phyloP scores from a whole-genome alignment of 2,797 vertebrate genomes.

The Tarsius wallacei region DNA sequence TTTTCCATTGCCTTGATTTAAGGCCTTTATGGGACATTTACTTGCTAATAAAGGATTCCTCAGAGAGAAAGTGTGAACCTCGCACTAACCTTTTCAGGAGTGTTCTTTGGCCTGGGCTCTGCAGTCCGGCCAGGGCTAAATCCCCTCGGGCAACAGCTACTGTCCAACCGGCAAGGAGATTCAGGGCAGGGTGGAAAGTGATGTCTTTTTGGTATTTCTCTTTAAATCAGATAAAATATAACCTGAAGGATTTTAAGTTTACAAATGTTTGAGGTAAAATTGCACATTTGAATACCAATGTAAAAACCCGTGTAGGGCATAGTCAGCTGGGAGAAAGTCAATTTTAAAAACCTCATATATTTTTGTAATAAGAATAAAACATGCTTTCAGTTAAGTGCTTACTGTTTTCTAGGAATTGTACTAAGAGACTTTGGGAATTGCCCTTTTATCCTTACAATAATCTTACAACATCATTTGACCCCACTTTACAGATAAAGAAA shows the following conservation, averaged over 20 bases:
- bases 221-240: not conserved
- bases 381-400: not conserved
- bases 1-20: not conserved
- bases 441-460: not conserved
- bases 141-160: rapidly evolving
- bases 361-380: not conserved
- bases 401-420: not conserved
- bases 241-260: not conserved
- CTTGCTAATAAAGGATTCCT: not conserved
- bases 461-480: not conserved
- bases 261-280: slow-evolving; percentile 24
- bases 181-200: not conserved
- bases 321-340: not conserved
- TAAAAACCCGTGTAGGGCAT: not conserved
- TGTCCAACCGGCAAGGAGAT: not conserved
- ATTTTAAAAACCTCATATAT: not conserved
- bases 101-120: not conserved
- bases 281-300: not conserved
- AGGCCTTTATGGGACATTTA: not conserved
- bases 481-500: slow-evolving; percentile 29
- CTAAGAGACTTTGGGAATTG: slow-evolving; percentile 35
- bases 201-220: not conserved
- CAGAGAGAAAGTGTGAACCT: not conserved
- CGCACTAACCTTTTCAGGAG: not conserved
- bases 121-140: not conserved